Conservation (phyloP, 2,888 invertebrate species). For the Chouioia cunea region DNA sequence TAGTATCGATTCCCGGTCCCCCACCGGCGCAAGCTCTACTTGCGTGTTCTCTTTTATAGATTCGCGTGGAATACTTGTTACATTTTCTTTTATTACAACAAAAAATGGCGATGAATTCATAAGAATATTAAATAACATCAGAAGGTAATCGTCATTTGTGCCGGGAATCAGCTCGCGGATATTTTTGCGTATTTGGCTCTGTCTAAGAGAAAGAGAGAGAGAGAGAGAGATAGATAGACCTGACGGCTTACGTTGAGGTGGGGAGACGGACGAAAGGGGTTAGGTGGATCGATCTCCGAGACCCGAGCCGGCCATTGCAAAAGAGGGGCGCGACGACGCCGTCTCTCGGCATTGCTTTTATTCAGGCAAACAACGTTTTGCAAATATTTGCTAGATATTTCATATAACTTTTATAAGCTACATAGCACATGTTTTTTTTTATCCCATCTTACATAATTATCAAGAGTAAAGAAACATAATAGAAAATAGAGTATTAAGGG, state of each 20-base stretch:
- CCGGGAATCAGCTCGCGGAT: conserved; percentile 11
- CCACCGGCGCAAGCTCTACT: background rate
- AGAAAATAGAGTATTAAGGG: too few relatives aligned
- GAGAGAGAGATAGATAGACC: conserved; percentile 14
- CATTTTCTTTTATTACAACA: too few relatives aligned
- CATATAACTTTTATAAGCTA: too few relatives aligned
- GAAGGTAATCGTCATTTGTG: too few relatives aligned
- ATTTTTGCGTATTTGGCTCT: conserved; percentile 32
- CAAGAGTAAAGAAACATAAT: too few relatives aligned
- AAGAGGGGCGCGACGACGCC: conserved; percentile 11
- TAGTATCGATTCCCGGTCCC: conserved; percentile 40
- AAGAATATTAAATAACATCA: too few relatives aligned
- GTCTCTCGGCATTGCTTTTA: background rate
- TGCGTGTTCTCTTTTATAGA: background rate
- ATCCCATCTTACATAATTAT: too few relatives aligned
- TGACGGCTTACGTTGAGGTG: conserved; percentile 20
- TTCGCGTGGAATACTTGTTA: too few relatives aligned
- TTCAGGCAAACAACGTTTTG: background rate
- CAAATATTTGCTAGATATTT: too few relatives aligned
- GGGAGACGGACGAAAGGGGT: conserved; percentile 32
- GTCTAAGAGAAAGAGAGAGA: background rate
- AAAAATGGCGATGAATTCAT: too few relatives aligned
- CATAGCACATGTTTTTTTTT: too few relatives aligned
- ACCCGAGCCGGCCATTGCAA: conserved; percentile 34
- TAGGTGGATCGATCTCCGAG: conserved; percentile 40